Evolutionary conservation across 1,140 invertebrate genomes (phyloP), one percentile per base, ranked within the genome.

Genomic region (Polypedilum pembai): DNA sequence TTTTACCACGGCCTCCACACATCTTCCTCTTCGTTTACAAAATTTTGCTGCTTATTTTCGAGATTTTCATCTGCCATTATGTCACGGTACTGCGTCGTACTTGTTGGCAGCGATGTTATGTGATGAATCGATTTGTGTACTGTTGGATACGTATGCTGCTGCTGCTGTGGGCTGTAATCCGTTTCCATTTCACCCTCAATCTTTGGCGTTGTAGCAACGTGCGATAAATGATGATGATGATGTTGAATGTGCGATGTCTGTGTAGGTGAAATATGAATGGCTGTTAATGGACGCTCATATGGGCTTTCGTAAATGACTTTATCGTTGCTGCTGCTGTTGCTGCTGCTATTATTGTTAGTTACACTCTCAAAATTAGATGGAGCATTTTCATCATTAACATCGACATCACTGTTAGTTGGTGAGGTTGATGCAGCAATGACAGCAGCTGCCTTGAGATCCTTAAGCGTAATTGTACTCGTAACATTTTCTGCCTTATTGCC

Each of bases 321-420:
- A 69, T 69, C 65, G 18, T 7, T 69, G 18, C n/a, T n/a, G n/a
- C n/a, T n/a, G n/a, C n/a, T n/a, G n/a, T n/a, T n/a, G n/a, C n/a
- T n/a, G n/a, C n/a, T n/a, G n/a, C n/a, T n/a, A n/a, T n/a, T n/a
- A n/a, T 69, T 69, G 20, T 69, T 69, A 56, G 45, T 56, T 18
- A 69, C 65, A 20, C 18, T 69, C 20, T 69, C 65, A 10, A 18
- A 69, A 69, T 69, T 69, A 18, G 65, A 69, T 20, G 65, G 65
- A 20, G 65, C 65, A 69, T 69, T 69, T 69, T 69, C 65, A 69
- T 69, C 65, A 69, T 69, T 69, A 18, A 69, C 65, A 21, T 69
- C 65, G 2, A 21, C 20, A 20, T 69, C 65, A 21, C 17, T 18
- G 12, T n/a, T 56, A 56, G 24, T 33, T n/a, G 12, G 12, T 4